A percentile compares a stretch with the other conserved stretches of the same genome.
These are phyloP conservation scores for Sandelia bainsii DNA, from an alignment of 2,797 vertebrate genomes.

Conservation along the genomic window DNA sequence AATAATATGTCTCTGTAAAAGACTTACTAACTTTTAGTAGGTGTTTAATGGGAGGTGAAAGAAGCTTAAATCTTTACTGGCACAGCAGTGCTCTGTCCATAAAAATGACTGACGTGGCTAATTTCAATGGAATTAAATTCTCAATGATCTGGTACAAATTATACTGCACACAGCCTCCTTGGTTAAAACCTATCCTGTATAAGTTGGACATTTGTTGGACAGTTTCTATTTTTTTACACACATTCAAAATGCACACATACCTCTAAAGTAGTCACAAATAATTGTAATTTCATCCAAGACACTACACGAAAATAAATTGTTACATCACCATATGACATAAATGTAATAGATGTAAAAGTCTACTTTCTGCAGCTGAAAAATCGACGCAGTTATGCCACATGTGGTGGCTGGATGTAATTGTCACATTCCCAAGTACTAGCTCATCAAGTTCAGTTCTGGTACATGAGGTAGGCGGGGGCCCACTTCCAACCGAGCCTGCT, in stretches of 20 bases:
- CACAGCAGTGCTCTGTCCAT: conserved; percentile 10
- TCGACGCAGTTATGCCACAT: conserved; percentile 50
- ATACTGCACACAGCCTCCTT: not conserved
- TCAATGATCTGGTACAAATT: conserved; percentile 1
- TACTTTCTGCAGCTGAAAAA: conserved; percentile 42
- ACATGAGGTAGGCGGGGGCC: conserved; percentile 47
- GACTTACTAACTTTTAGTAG: not conserved
- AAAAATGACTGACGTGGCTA: conserved; percentile 34
- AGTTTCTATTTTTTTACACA: not conserved
- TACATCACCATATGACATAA: conserved; percentile 29
- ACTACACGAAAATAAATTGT: conserved; percentile 11
- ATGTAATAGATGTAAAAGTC: conserved; percentile 38
- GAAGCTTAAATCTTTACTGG: conserved; percentile 12
- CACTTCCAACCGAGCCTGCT: conserved; percentile 57
- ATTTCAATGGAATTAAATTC: conserved; percentile 15
- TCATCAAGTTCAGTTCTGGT: conserved; percentile 68
- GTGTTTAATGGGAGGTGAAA: conserved; percentile 6
- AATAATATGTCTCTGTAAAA: too few relatives aligned
- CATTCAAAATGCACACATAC: not conserved
- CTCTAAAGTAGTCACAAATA: not conserved
- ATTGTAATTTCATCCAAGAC: not conserved
- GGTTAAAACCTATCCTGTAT: not conserved
- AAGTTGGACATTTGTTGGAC: not conserved
- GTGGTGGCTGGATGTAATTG: conserved; percentile 62
- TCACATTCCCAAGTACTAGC: conserved; percentile 68